Base-by-base conservation (phyloP, 2,797 vertebrate species). In the Sebastiscus tertius region DNA sequence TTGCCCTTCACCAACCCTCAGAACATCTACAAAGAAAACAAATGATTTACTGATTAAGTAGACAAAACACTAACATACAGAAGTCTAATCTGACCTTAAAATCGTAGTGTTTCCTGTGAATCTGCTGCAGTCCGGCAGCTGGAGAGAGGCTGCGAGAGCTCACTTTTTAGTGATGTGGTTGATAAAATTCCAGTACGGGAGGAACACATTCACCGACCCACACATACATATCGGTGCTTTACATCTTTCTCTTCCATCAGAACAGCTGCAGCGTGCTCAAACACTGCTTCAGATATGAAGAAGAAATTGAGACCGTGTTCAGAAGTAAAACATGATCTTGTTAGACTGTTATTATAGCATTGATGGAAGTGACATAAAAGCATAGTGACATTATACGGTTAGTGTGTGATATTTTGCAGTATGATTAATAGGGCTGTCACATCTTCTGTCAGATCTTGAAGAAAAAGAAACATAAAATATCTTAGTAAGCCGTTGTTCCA, bases 31-130 rank as follows among this genome's bases (percentile, higher is more conserved):
- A 76, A 70, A 87, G 69, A 76, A 65, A 71, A 72, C 61, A 81
- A 76, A 77, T 14, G n/a, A 67, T 81, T 75, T 68, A 76, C 79
- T 80, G 79, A 83, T 81, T 75, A 77, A 75, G 73, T 4, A 91
- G 89, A 87, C 90, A 74, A 85, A 92, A 91, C 84, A 86, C 6
- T 31, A 14, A 64, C 42, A 52, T 72, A 24, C 14, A 29, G 16
- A 60, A 5, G 4, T 4, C 59, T 64, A 26, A 79, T 84, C 87
- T 71, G 12, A 26, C 24, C 13, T 18, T 10, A 3, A 39, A 60
- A 70, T 75, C 60, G 56, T 42, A 22, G n/a, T 29, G 34, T 56
- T 26, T 60, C 22, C 16, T 24, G 29, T 68, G 56, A 77, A 54
- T 67, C 29, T 10, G 12, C 18, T 72, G 34, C n/a, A 22, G 65